These are phyloP conservation scores for Myioborus miniatus DNA, from an alignment of 2,797 vertebrate genomes.

Conservation along the genomic window DNA sequence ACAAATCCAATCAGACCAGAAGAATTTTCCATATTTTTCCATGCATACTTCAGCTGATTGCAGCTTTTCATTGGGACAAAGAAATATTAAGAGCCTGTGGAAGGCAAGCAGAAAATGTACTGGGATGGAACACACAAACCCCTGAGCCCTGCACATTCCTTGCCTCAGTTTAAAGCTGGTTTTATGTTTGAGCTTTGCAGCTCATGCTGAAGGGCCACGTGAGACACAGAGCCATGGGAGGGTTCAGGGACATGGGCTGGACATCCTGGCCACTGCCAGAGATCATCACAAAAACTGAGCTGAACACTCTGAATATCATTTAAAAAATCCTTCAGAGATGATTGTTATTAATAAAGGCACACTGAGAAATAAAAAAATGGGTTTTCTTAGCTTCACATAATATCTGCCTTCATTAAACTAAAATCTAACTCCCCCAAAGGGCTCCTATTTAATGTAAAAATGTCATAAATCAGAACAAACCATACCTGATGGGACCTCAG, in stretches of 20 bases:
- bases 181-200: not conserved
- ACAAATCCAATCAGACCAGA: not conserved
- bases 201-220: not conserved
- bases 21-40: not conserved
- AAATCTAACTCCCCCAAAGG: not conserved
- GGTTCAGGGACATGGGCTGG: not conserved
- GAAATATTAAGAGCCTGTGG: not conserved
- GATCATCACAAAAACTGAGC: not conserved
- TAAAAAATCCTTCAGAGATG: not conserved
- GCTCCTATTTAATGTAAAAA: not conserved
- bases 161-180: not conserved
- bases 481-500: conserved; percentile 75
- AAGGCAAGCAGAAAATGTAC: not conserved
- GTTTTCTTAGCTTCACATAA: not conserved
- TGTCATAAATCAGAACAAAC: not conserved
- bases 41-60: not conserved
- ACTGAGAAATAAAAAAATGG: not conserved
- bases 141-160: not conserved
- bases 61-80: conserved; percentile 8
- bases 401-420: not conserved
- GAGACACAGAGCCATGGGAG: not conserved
- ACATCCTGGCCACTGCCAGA: not conserved
- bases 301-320: not conserved
- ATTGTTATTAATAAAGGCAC: not conserved
- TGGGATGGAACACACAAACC: not conserved